Percentiles rank a stretch among this genome's conserved stretches.
These are phyloP conservation scores for Caenorhabditis sp. DNA, from an alignment of 2,888 invertebrate genomes.

Conservation along the genomic window DNA sequence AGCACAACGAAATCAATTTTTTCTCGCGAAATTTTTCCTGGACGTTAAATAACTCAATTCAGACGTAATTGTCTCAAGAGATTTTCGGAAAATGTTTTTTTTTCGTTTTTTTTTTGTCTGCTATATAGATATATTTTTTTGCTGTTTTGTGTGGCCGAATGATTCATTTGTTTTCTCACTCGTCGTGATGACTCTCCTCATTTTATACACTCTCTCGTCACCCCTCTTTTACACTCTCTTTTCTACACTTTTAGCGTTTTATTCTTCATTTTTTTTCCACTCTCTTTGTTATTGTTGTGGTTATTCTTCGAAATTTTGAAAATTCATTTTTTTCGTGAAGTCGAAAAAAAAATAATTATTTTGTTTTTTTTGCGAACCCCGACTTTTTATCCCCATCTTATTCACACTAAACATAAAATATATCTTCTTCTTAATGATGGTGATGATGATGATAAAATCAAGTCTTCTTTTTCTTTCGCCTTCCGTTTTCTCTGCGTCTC, in stretches of 20 bases:
- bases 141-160: neutral
- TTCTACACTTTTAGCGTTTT: conserved; percentile 23
- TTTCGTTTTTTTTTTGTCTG: neutral
- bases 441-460: neutral
- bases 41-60: neutral
- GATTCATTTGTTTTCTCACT: conserved; percentile 10
- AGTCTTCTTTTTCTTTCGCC: neutral
- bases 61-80: neutral
- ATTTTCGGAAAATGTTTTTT: conserved; percentile 4
- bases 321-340: too few species aligned
- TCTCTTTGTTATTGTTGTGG: neutral
- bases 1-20: neutral
- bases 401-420: neutral
- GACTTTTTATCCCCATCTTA: neutral
- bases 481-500: conserved; percentile 10
- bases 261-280: conserved; percentile 3
- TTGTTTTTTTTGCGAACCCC: neutral
- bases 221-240: conserved; percentile 21
- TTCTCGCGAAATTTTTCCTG: neutral
- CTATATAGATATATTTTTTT: too few species aligned
- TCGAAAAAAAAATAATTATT: too few species aligned
- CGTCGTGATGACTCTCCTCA: conserved; percentile 12
- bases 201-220: conserved; percentile 8
- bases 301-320: neutral
- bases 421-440: neutral